Percentiles rank a stretch among this genome's conserved stretches.
These are phyloP conservation scores for Sternarchorhynchus goeldii DNA, from an alignment of 2,797 vertebrate genomes.

Conservation along the genomic window DNA sequence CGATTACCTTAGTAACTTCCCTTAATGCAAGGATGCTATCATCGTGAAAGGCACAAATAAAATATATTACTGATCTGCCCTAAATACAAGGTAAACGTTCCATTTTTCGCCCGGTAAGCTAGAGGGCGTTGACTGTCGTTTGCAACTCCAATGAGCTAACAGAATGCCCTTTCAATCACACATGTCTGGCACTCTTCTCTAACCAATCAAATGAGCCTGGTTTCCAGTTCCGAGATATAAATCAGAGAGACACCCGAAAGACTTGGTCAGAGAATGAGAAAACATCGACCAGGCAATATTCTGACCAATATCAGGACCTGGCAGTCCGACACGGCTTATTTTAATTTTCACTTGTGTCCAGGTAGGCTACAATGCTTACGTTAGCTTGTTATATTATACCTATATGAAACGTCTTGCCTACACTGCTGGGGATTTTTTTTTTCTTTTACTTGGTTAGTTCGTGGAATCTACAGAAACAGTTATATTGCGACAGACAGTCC, in stretches of 20 bases:
- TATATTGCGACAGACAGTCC: no score
- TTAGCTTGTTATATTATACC: neutral
- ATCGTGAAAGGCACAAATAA: neutral
- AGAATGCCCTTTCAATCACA: constrained; percentile 54
- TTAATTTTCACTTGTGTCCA: constrained; percentile 64
- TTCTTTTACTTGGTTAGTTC: no score
- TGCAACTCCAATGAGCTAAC: constrained; percentile 60
- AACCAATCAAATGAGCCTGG: constrained; percentile 69
- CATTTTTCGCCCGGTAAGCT: neutral
- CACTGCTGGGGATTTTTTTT: neutral
- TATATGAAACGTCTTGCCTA: no score
- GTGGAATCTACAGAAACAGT: no score
- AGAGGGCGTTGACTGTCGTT: constrained; percentile 50
- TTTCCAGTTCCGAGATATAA: constrained; percentile 69
- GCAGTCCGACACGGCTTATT: constrained; percentile 70
- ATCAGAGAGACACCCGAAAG: neutral
- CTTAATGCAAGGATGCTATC: no score
- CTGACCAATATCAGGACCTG: constrained; percentile 62
- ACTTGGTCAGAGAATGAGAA: constrained; percentile 72
- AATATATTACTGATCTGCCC: constrained; percentile 1
- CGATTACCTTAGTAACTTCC: no score
- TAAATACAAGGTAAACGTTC: neutral
- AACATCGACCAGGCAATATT: constrained; percentile 42
- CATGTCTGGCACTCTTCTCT: constrained; percentile 45
- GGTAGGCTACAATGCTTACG: constrained; percentile 62